Evolutionary conservation across 2,888 invertebrate genomes (phyloP).

Genomic region (Drosophila antonietae): DNA sequence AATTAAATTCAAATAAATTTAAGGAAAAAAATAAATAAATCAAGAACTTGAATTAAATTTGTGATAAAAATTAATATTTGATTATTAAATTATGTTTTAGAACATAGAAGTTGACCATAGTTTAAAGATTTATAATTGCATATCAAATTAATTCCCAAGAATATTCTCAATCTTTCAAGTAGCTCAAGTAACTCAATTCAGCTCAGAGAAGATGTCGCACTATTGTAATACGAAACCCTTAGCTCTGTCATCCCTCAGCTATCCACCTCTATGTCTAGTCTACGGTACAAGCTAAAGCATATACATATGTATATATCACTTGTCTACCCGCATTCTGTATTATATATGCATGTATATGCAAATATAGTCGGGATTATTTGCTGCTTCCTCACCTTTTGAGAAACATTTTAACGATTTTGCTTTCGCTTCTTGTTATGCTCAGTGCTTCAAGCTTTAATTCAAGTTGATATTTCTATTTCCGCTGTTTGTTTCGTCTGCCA

Average conservation of each 20-base stretch:
- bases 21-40: no score
- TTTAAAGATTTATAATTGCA: not conserved
- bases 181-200: not conserved
- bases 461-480: constrained; percentile 71
- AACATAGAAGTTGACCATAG: no score
- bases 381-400: constrained; percentile 18
- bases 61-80: no score
- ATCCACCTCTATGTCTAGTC: not conserved
- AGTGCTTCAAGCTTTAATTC: constrained; percentile 62
- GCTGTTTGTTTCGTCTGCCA: constrained; percentile 41
- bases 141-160: not conserved
- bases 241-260: not conserved
- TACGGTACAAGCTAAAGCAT: not conserved
- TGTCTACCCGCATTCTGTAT: not conserved
- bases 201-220: not conserved
- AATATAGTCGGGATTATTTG: constrained; percentile 7
- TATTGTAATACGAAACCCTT: not conserved
- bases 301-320: not conserved
- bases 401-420: constrained; percentile 40
- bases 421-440: constrained; percentile 59
- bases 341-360: constrained; percentile 2
- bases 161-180: not conserved
- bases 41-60: no score
- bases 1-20: no score
- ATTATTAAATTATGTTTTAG: no score